A percentile compares a stretch with the other conserved stretches of the same genome.
Evolutionary conservation across 2,888 invertebrate genomes (phyloP).

Genomic region (Sphaerophoria taeniata): DNA sequence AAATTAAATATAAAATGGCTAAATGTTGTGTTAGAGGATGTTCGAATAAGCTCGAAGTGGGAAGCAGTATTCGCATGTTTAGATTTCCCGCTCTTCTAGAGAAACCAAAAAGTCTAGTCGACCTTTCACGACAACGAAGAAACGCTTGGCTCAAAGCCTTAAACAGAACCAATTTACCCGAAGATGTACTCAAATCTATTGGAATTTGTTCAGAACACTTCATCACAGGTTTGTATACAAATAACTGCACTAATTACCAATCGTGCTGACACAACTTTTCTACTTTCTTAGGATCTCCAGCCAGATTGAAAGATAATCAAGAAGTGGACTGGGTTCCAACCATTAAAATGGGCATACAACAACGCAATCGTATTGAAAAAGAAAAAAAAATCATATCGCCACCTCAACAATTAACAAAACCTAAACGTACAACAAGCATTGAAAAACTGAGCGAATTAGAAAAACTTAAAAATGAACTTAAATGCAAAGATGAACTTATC

Average conservation of each 20-base stretch:
- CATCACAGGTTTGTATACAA: slow-evolving; percentile 30
- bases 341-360: slow-evolving; percentile 40
- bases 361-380: slow-evolving; percentile 9
- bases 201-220: slow-evolving; percentile 38
- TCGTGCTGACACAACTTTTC: neutral
- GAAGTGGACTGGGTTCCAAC: slow-evolving; percentile 42
- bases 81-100: slow-evolving; percentile 44
- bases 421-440: slow-evolving; percentile 2
- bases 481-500: slow-evolving; percentile 38
- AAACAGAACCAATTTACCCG: slow-evolving; percentile 33
- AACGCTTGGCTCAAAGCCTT: slow-evolving; percentile 31
- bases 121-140: slow-evolving; percentile 27
- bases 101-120: slow-evolving; percentile 29
- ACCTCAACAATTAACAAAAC: slow-evolving; percentile 11
- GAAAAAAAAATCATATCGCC: slow-evolving; percentile 23
- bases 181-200: slow-evolving; percentile 17
- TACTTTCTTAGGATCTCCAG: slow-evolving; percentile 18
- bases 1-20: slow-evolving; percentile 17
- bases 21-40: slow-evolving; percentile 31
- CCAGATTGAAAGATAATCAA: slow-evolving; percentile 31
- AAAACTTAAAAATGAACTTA: slow-evolving; percentile 30
- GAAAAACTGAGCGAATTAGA: slow-evolving; percentile 38
- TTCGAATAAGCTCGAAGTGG: slow-evolving; percentile 27
- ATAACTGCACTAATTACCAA: neutral
- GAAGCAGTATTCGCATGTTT: slow-evolving; percentile 24